A percentile compares a stretch with the other conserved stretches of the same genome.
phyloP scores from a whole-genome alignment of 2,797 vertebrate species.

The Chaunax sp. region DNA sequence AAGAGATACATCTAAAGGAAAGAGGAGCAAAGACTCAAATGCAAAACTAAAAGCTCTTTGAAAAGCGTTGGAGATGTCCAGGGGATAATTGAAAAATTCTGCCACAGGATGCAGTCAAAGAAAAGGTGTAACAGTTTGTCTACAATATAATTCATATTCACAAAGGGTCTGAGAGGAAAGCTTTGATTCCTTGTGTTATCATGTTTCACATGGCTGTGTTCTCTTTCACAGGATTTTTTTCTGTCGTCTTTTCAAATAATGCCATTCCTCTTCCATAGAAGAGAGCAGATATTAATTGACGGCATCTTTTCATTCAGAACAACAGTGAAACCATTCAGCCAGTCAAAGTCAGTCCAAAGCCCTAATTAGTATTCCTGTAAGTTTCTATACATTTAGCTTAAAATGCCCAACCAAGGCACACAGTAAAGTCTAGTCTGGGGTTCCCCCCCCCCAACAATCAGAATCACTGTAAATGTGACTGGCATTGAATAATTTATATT shows the following conservation, averaged over 20 bases:
- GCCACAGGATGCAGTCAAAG: constrained; percentile 57
- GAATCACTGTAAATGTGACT: too few species aligned
- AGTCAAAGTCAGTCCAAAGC: background rate
- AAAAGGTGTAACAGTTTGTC: constrained; percentile 56
- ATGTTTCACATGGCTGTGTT: constrained; percentile 31
- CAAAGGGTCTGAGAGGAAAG: constrained; percentile 39
- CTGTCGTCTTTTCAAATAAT: constrained; percentile 41
- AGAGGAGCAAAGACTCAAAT: constrained; percentile 68
- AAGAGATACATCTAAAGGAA: constrained; percentile 50
- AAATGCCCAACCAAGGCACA: too few species aligned
- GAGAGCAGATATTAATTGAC: background rate
- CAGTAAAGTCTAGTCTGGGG: too few species aligned
- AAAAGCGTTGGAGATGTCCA: constrained; percentile 65
- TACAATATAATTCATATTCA: constrained; percentile 66
- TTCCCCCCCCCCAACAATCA: too few species aligned
- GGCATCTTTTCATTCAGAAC: background rate
- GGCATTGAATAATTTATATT: too few species aligned
- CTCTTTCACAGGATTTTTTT: constrained; percentile 38
- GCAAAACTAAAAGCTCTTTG: constrained; percentile 65
- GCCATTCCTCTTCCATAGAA: constrained; percentile 14
- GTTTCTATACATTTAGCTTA: too few species aligned
- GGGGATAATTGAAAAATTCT: constrained; percentile 61
- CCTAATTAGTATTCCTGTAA: background rate
- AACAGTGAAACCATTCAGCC: background rate
- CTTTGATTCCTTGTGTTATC: constrained; percentile 60